Base-by-base conservation (phyloP, 2,888 invertebrate species). In the Embidobia sp. region DNA sequence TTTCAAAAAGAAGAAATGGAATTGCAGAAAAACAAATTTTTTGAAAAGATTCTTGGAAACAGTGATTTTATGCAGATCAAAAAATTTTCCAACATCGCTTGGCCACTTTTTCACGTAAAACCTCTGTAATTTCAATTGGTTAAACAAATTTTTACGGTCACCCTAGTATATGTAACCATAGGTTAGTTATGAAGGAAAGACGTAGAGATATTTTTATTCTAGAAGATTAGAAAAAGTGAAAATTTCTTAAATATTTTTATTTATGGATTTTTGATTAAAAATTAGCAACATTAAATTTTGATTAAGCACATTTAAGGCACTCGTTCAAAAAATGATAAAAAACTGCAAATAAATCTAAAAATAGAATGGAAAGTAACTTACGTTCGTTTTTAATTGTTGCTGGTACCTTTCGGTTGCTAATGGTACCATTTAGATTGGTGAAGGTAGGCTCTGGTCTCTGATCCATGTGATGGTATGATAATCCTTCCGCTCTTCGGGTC, bases 311-410 rank as follows among this genome's bases (percentile, higher is more conserved):
- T n/a, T n/a, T n/a, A n/a, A n/a, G n/a, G n/a, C n/a, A n/a, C n/a
- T n/a, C n/a, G n/a, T n/a, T n/a, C n/a, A n/a, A n/a, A n/a, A 26
- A 4, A 26, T 26, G 3, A 26, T 4, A 26, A 4, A 26, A 26
- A 26, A 26, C 3, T 26, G 6, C 3, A 26, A 4, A 26, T 29
- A 7, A 7, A 29, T 5, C 8, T 5, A 29, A 29, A 29, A 29
- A 7, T 22, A 6, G n/a, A n/a, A n/a, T n/a, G n/a, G n/a, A n/a
- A n/a, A n/a, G 7, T 89, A 7, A 26, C 31, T 13, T 42, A 93
- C 93, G 98, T 92, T 98, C 98, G 90, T 98, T 98, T 90, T 94
- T 97, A 84, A 98, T 90, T 35, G 93, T 92, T 3, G 91, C 90
- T 5, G 93, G 93, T 80, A 89, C 92, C 0, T 92, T 92, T 81